Evolutionary conservation across 2,888 invertebrate genomes (phyloP), one percentile per base, ranked within the genome.

Genomic region (Aradus depressus): DNA sequence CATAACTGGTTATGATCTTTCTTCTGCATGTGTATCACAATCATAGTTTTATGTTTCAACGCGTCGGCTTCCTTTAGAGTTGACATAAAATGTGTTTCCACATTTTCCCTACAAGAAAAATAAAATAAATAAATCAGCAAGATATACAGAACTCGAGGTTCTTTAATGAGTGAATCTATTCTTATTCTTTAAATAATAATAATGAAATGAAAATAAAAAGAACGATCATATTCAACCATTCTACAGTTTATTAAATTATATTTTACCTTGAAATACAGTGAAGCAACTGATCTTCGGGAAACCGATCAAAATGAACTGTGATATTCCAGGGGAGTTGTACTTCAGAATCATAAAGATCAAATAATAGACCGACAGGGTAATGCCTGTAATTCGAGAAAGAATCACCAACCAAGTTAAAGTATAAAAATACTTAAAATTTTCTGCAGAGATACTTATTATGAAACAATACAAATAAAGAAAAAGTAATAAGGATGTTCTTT

Each of bases 1-100:
- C 96, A 98, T 12, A 98, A 72, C 64, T 95, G 92, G 67, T 86
- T 90, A 65, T 97, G 96, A 63, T 98, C 97, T 66, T 92, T 92
- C 64, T 92, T 91, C 64, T 90, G 90, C 91, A 92, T 91, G 56
- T 79, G 81, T 23, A 86, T 85, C 61, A 90, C 85, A 16, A 92
- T 80, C 68, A 86, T 85, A 5, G 90, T 86, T 59, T 89, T 76
- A 66, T 97, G 96, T 68, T 98, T 98, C 37, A 98, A 71, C n/a
- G 89, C 86, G 72, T 97, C 97, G 1, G 98, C 97, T 72, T 98
- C 98, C 70, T 98, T 98, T 6, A 98, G 74, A 58, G 87, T 86
- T 18, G 93, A 85, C 80, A 98, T 84, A 67, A 91, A 98, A 67
- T 92, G 84, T 2, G 93, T 81, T 69, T 96, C 93, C 14, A 97